phyloP scores from a whole-genome alignment of 2,888 invertebrate genomes.

The Argyresthia goedartella region DNA sequence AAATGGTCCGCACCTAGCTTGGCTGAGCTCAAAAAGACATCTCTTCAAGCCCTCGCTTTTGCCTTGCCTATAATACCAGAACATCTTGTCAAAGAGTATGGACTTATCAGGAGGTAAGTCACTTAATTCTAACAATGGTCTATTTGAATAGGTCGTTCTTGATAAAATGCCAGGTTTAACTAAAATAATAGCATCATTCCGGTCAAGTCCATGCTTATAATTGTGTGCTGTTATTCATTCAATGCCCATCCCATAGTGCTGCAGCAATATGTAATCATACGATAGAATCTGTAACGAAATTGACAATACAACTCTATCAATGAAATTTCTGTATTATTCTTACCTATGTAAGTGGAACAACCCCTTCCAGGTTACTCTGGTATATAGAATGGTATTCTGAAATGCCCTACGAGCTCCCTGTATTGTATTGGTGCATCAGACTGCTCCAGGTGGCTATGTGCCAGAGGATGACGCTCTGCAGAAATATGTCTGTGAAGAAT shows the following conservation, averaged over 20 bases:
- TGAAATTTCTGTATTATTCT: too few relatives aligned
- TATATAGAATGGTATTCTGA: slow-evolving; percentile 58
- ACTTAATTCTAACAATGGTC: too few relatives aligned
- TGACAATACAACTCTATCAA: too few relatives aligned
- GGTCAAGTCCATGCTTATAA: too few relatives aligned
- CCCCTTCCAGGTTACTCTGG: slow-evolving; percentile 44
- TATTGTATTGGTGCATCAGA: slow-evolving; percentile 50
- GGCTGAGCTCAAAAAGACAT: slow-evolving; percentile 36
- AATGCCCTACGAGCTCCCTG: slow-evolving; percentile 37
- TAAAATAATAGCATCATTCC: too few relatives aligned
- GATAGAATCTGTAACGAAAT: too few relatives aligned
- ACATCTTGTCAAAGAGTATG: slow-evolving; percentile 26
- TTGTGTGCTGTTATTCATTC: too few relatives aligned
- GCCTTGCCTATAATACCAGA: slow-evolving; percentile 25
- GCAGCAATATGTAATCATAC: too few relatives aligned
- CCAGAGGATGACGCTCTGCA: slow-evolving; percentile 13
- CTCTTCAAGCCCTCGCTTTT: slow-evolving; percentile 42
- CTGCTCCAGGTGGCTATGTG: slow-evolving; percentile 28
- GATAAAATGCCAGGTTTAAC: too few relatives aligned
- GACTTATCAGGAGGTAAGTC: slow-evolving; percentile 38
- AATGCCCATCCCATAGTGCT: too few relatives aligned
- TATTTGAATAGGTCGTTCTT: too few relatives aligned
- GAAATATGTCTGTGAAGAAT: slow-evolving; percentile 20
- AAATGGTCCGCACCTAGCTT: slow-evolving; percentile 40
- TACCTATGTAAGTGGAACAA: too few relatives aligned